These are phyloP conservation scores for Torymus tubicola DNA, from an alignment of 2,888 invertebrate species.

Conservation along the genomic window DNA sequence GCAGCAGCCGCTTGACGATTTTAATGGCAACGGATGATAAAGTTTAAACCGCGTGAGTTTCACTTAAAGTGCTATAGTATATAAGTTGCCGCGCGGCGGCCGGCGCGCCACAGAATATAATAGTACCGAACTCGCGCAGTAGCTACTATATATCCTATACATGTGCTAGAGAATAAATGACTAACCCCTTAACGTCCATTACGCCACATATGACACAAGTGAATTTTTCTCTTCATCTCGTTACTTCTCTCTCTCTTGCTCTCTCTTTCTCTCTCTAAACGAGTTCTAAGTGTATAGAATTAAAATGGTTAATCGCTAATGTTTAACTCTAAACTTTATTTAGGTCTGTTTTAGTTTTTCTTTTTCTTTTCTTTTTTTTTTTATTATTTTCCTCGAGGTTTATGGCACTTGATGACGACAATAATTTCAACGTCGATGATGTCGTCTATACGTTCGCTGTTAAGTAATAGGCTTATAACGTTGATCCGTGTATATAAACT, in stretches of 20 bases:
- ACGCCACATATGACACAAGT: constrained; percentile 13
- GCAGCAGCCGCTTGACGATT: not conserved
- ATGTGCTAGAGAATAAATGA: constrained; percentile 11
- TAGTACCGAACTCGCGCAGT: no score
- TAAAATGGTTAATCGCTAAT: not conserved
- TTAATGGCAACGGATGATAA: constrained; percentile 31
- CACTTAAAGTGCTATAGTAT: constrained; percentile 4
- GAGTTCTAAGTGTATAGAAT: constrained; percentile 9
- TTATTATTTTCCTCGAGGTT: no score
- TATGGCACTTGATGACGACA: no score
- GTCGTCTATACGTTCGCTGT: no score
- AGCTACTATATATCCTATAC: no score
- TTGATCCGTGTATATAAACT: no score
- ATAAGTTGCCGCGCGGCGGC: no score
- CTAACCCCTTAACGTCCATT: constrained; percentile 18
- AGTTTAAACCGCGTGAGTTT: constrained; percentile 31
- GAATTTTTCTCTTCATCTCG: constrained; percentile 3
- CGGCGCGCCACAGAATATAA: no score
- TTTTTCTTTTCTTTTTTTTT: no score
- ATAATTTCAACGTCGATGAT: no score
- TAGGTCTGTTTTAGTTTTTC: no score
- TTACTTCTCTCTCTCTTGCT: not conserved
- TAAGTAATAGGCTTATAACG: no score
- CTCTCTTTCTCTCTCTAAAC: not conserved
- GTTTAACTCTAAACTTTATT: not conserved